Evolutionary conservation across 2,888 invertebrate species (phyloP), one percentile per base, ranked within the genome.

Genomic region (Amiota mariae): DNA sequence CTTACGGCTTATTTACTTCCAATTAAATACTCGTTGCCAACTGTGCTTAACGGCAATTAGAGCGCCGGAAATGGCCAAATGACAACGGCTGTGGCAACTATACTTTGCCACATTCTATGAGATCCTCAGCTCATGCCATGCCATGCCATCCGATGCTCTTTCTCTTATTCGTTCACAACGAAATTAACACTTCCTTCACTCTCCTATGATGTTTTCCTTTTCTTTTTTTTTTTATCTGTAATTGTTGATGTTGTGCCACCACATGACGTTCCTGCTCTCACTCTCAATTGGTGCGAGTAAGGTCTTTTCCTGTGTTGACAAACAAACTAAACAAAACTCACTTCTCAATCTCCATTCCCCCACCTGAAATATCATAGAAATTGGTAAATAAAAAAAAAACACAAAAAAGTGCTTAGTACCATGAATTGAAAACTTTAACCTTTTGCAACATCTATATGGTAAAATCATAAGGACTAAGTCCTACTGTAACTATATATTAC

Each of bases 11-110:
- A 66, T 66, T 66, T 66, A 66, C 47, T 66, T 47, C 66, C 46
- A 66, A 47, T 47, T 66, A 48, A 48, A 66, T 15, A 48, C 66
- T 66, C 66, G 66, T 66, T 66, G 66, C n/a, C 66, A 66, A 59
- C 59, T 59, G 66, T 47, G 66, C 66, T 66, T 66, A 66, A 66
- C 18, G 66, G 24, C 66, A 66, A 66, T 66, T 66, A 66, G 47
- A 48, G 4, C 11, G 47, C 47, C 66, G 18, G 24, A 66, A 64
- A 64, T 54, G 54, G 13, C 54, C 54, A 64, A 57, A 57, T 57
- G 18, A n/a, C 57, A 57, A 57, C 15, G 15, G 15, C 18, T 20
- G 15, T n/a, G 15, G 18, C 9, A 57, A 57, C 18, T n/a, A n/a
- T 36, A 36, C 36, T 36, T 11, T 20, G 57, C 57, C 57, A 57